These are phyloP conservation scores for Anoplolepis gracilipes DNA, from an alignment of 1,140 invertebrate genomes.

Conservation along the genomic window DNA sequence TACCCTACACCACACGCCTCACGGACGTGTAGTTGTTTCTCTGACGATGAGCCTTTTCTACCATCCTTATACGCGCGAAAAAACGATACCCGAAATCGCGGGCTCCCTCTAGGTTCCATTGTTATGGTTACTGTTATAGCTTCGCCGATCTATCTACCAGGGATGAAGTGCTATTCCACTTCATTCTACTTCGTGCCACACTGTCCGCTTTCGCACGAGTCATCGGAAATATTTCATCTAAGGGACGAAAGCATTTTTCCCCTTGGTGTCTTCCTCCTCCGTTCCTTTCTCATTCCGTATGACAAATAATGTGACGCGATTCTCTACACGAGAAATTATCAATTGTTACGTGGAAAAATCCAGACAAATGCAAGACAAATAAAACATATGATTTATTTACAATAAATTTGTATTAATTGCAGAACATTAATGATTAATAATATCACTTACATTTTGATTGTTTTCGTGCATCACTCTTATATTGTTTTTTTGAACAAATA, in stretches of 20 bases:
- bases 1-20: background rate
- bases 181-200: constrained; percentile 57
- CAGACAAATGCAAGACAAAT: background rate
- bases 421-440: background rate
- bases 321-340: constrained; percentile 21
- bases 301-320: constrained; percentile 40
- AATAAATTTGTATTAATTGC: no score
- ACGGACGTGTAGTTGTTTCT: constrained; percentile 7
- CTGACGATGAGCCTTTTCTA: constrained; percentile 9
- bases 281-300: constrained; percentile 7
- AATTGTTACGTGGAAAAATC: background rate
- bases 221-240: constrained; percentile 72
- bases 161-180: constrained; percentile 70
- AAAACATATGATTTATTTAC: background rate
- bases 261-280: background rate
- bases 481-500: background rate
- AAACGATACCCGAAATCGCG: constrained; percentile 69
- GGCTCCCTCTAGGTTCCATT: constrained; percentile 63
- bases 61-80: constrained; percentile 43
- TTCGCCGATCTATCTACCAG: constrained; percentile 65
- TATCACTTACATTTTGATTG: background rate
- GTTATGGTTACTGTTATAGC: constrained; percentile 71
- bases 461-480: background rate
- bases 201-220: constrained; percentile 69
- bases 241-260: constrained; percentile 51